phyloP scores from a whole-genome alignment of 2,888 invertebrate species.

The Drosophila atroscutellata region DNA sequence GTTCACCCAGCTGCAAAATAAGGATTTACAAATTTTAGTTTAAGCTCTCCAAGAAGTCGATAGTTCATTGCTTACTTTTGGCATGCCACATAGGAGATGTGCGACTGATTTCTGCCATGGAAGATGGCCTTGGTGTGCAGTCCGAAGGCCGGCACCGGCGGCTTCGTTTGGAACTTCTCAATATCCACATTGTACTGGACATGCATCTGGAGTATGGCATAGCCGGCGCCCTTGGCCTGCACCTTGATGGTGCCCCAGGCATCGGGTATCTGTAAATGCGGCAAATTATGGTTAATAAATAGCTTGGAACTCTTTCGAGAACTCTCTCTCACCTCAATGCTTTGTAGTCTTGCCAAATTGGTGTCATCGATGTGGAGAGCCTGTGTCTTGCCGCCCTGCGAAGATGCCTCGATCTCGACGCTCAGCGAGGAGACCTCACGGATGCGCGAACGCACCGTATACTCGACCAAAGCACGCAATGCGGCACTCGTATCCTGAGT shows the following conservation, averaged over 20 bases:
- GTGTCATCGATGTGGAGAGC: conserved; percentile 90
- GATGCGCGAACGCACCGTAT: conserved; percentile 93
- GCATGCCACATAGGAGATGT: conserved; percentile 93
- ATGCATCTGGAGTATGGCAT: conserved; percentile 96
- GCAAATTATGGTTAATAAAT: neutral
- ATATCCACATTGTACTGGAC: conserved; percentile 96
- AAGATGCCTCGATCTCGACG: conserved; percentile 93
- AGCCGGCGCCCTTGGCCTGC: conserved; percentile 96
- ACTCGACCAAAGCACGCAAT: conserved; percentile 94
- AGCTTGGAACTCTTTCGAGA: neutral
- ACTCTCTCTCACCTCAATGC: conserved; percentile 88
- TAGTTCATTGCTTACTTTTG: conserved; percentile 88
- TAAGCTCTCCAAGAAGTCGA: too few relatives aligned
- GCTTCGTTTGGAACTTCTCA: conserved; percentile 92
- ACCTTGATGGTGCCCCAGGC: conserved; percentile 98
- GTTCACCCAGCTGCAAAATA: conserved; percentile 90
- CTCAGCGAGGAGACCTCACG: conserved; percentile 92
- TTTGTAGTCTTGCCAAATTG: conserved; percentile 92
- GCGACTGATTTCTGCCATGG: conserved; percentile 96
- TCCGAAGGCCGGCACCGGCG: conserved; percentile 92
- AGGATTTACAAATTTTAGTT: neutral
- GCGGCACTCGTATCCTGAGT: conserved; percentile 96
- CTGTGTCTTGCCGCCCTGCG: conserved; percentile 89
- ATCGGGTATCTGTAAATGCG: conserved; percentile 89
- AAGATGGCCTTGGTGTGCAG: conserved; percentile 90